phyloP scores from a whole-genome alignment of 37 sponge, comb jelly and placozoan genomes.

The Spongilla lacustris region DNA sequence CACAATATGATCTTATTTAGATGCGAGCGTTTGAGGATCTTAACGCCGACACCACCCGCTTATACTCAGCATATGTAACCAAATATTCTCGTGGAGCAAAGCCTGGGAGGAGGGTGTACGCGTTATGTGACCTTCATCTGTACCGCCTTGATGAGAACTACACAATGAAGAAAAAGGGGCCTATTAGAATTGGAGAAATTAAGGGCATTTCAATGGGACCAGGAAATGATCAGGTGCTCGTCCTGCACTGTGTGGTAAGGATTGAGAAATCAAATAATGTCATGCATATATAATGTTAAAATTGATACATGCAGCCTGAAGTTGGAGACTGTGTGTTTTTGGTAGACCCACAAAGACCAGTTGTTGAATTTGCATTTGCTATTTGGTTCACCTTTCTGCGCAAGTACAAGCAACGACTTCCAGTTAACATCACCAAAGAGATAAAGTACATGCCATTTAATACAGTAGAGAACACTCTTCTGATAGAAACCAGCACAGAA shows the following conservation, averaged over 20 bases:
- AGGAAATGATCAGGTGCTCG: slow-evolving; percentile 56
- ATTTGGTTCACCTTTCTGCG: slow-evolving; percentile 46
- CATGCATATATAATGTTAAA: background rate
- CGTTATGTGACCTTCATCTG: slow-evolving; percentile 60
- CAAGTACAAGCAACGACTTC: slow-evolving; percentile 41
- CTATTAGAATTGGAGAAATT: slow-evolving; percentile 43
- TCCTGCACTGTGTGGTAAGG: slow-evolving; percentile 66
- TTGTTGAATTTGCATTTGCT: slow-evolving; percentile 59
- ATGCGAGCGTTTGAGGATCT: slow-evolving; percentile 39
- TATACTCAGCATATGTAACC: slow-evolving; percentile 66
- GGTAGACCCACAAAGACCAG: slow-evolving; percentile 48
- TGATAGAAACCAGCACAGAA: background rate
- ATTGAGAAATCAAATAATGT: background rate
- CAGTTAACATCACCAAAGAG: slow-evolving; percentile 33
- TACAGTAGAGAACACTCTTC: background rate
- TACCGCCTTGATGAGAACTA: slow-evolving; percentile 64
- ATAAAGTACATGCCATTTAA: slow-evolving; percentile 20
- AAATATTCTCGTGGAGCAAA: slow-evolving; percentile 63
- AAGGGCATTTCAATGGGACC: slow-evolving; percentile 41
- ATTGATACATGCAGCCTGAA: slow-evolving; percentile 24
- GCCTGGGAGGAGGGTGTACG: slow-evolving; percentile 43
- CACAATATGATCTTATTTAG: slow-evolving; percentile 8
- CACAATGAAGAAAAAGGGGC: slow-evolving; percentile 51
- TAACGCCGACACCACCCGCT: slow-evolving; percentile 30
- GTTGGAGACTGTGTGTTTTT: slow-evolving; percentile 72